Evolutionary conservation across 2,888 invertebrate species (phyloP), one percentile per base, ranked within the genome.

Genomic region (Fragum whitleyi): DNA sequence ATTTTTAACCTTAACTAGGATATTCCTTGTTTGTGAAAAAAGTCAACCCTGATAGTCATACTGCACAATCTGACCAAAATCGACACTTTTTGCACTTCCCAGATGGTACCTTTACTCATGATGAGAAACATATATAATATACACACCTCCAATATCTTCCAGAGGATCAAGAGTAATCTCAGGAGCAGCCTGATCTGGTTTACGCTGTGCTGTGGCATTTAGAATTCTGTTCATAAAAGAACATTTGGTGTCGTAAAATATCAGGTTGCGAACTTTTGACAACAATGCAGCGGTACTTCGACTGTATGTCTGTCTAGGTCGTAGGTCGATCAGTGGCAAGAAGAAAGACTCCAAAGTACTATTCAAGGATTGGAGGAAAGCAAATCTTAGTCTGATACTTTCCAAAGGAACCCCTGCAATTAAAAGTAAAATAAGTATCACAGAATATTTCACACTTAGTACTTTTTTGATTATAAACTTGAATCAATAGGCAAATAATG

Each of bases 141-240:
- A 32, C 61, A 19, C 21, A 92, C 92, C 92, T 81, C 91, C 92
- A 67, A 94, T 91, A 74, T 83, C 89, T 76, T 93, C 93, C 21
- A 94, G 87, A 3, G 94, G 94, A 81, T 94, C 93, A 11, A 94
- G 86, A 1, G 89, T 91, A 47, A 94, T 92, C 77, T 94, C 94
- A 3, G 94, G 94, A 0, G 93, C 93, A 14, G 93, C 92, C 79
- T 93, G 93, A 78, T 94, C 93, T 19, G 92, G 89, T 83, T 93
- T 93, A 55, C 93, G 81, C 79, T 91, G 88, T 19, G 92, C 91
- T 0, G 93, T 93, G 51, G 92, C 92, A 85, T 93, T 93, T 29
- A 93, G 84, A 39, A 93, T 87, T 39, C 92, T 81, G 81, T 93
- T 93, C 32, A 92, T 78, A n/a, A 93, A 85, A 55, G 88, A 88